Base-by-base conservation (phyloP, 2,797 vertebrate genomes). In the Tiaroga cobitis region DNA sequence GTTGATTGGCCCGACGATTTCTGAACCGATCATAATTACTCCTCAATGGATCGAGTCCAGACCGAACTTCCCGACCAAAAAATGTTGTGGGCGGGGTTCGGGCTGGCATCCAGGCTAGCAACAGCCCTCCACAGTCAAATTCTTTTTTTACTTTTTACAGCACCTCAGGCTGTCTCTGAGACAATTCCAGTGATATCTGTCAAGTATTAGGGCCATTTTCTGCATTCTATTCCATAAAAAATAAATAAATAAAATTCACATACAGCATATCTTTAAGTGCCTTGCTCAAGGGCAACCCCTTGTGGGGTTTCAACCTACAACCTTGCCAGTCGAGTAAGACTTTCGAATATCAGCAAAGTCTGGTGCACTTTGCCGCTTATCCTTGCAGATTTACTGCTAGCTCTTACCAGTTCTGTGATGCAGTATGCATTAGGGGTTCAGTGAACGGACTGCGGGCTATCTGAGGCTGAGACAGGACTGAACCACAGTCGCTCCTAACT, bases 141-240 rank as follows among this genome's bases (percentile, higher is more conserved):
- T 37, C 10, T 37, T 37, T 76, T 76, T 56, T 56, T 4, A 8
- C 74, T 56, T 56, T 37, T n/a, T 8, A 56, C 21, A n/a, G 32
- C 61, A 59, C 37, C 77, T 46, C 26, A 13, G 59, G 59, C 26
- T 46, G 59, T 63, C 77, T 46, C 32, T 5, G 29, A 56, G 24
- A 79, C 39, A 18, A 13, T 49, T 80, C 11, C 61, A 67, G 26
- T 24, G 39, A 79, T 32, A 65, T 32, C 61, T 63, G 39, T 80
- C 78, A 80, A 80, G 41, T 21, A 80, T 67, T 80, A 32, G 19
- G 70, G 61, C 46, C 26, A 21, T 65, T 67, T 78, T 46, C 59
- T 80, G 61, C 26, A 34, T 32, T 21, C 34, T 76, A 39, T 76
- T 39, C 13, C 74, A 76, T 56, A 39, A 54, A 56, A 54, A 8